Evolutionary conservation across 2,888 invertebrate species (phyloP), one percentile per base, ranked within the genome.

Genomic region (Parnassius orleans): DNA sequence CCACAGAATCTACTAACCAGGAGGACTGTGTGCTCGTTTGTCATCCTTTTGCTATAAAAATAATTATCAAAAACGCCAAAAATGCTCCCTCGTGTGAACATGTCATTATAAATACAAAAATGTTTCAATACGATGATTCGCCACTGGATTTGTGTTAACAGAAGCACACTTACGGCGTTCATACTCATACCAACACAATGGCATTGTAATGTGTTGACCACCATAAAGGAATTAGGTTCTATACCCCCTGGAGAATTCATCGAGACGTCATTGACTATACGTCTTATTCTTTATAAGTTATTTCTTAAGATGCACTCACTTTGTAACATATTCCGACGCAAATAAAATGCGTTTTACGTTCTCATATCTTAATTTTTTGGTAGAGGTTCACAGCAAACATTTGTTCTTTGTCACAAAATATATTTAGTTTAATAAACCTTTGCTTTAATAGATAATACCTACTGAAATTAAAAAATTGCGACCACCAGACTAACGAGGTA

Each of bases 51-150:
- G 3, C 5, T 19, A 19, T 19, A 19, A 19, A 19, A 19, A 19
- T 2, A 19, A 33, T 5, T 7, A 5, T 0, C 7, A 24, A 24
- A 24, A 24, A 24, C 33, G 46, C 12, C 46, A n/a, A 46, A n/a
- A n/a, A n/a, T 11, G 46, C 12, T n/a, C 12, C n/a, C 15, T 9
- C 10, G 14, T 64, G 46, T 64, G 55, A 60, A 61, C 50, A 48
- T 7, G 47, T 55, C 55, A 33, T 54, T 60, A 56, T 56, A 48
- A 19, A 14, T 57, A 64, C 47, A 62, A 56, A 65, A 66, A 65
- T 56, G 43, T 66, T 65, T 68, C 69, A 68, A 71, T 71, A 69
- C 66, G 68, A 69, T 66, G 66, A 70, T 57, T 53, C 48, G 44
- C 15, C 14, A 2, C 10, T n/a, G 62, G 57, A 63, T 63, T 60